Conservation (phyloP, 2,113 vertebrate genomes). For the Larimichthys crocea region DNA sequence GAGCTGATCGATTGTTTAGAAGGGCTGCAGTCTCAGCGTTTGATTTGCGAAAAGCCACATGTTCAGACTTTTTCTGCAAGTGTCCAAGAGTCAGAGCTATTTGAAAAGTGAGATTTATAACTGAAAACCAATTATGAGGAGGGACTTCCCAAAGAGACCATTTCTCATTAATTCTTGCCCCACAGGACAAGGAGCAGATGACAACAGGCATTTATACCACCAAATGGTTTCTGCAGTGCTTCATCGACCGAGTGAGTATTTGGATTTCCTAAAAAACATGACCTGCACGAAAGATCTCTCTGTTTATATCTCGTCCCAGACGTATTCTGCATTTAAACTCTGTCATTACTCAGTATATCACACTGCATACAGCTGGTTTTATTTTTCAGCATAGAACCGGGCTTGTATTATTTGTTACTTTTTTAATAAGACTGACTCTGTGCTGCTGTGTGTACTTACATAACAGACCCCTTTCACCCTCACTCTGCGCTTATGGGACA, state of each 20-base stretch:
- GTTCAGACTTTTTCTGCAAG: neutral
- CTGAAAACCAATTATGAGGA: neutral
- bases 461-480: constrained; percentile 90
- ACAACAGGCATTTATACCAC: constrained; percentile 93
- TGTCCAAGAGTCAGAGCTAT: neutral
- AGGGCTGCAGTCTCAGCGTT: neutral
- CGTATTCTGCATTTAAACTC: neutral
- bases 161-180: constrained; percentile 16
- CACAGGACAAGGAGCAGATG: constrained; percentile 95
- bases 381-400: neutral
- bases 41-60: constrained; percentile 10
- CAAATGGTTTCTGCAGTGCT: constrained; percentile 97
- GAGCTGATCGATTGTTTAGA: neutral
- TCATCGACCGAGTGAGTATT: constrained; percentile 91
- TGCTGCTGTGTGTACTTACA: constrained; percentile 33
- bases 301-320: constrained; percentile 9
- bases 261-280: constrained; percentile 1
- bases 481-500: constrained; percentile 90
- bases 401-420: neutral
- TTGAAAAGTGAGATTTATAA: constrained; percentile 26
- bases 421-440: constrained; percentile 21
- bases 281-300: neutral
- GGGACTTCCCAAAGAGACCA: constrained; percentile 1
- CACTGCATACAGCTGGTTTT: neutral
- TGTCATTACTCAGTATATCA: neutral